phyloP scores from a whole-genome alignment of 2,888 invertebrate genomes.

The Macropis europaea region DNA sequence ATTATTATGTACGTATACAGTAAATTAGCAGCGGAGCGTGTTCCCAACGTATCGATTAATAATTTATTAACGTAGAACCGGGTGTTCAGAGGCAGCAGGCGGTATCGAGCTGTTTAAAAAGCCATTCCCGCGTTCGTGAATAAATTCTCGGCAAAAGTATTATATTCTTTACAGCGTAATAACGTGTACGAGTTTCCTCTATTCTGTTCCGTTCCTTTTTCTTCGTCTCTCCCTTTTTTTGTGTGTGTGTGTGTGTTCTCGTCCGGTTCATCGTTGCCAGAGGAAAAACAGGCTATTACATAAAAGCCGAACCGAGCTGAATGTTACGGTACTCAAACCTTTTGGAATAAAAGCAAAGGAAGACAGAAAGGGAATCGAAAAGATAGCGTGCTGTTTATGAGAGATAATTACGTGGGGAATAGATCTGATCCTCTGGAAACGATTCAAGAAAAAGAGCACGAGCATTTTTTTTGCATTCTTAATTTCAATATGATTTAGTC shows the following conservation, averaged over 20 bases:
- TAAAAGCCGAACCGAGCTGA: constrained; percentile 49
- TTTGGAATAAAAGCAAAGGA: constrained; percentile 4
- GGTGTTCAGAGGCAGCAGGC: too few species aligned
- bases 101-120: too few species aligned
- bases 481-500: too few species aligned
- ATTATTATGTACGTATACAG: too few species aligned
- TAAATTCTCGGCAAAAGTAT: too few species aligned
- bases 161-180: too few species aligned
- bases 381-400: constrained; percentile 11
- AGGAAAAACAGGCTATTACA: constrained; percentile 54
- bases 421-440: neutral
- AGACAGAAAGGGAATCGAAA: constrained; percentile 8
- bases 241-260: too few species aligned
- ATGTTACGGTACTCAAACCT: constrained; percentile 44
- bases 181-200: too few species aligned
- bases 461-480: too few species aligned
- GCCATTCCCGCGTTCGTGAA: too few species aligned
- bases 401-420: constrained; percentile 11
- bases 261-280: constrained; percentile 13
- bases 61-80: constrained; percentile 28
- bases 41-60: constrained; percentile 29
- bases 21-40: neutral
- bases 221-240: neutral
- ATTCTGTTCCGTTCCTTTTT: neutral
- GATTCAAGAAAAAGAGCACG: too few species aligned